Evolutionary conservation across 2,888 invertebrate genomes (phyloP).

Genomic region (Acrobeloides nanus): DNA sequence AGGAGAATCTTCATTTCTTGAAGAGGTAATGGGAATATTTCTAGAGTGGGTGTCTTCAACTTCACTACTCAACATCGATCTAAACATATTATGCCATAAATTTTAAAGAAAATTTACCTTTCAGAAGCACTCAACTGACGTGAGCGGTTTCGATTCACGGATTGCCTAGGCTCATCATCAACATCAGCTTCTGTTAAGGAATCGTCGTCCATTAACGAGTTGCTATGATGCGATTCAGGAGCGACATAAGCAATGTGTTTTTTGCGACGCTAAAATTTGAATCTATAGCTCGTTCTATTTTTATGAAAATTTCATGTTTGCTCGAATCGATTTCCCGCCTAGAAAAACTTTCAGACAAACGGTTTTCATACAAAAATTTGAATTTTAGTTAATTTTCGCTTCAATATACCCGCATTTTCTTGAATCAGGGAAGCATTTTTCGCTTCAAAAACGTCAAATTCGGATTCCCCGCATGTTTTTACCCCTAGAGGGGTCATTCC

Average conservation of each 20-base stretch:
- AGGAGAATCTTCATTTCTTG: too few relatives aligned
- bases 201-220: slow-evolving; percentile 50
- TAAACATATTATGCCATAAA: background rate
- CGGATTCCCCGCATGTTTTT: too few relatives aligned
- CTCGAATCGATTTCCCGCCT: too few relatives aligned
- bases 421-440: too few relatives aligned
- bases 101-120: slow-evolving; percentile 1
- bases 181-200: slow-evolving; percentile 30
- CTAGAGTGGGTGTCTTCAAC: slow-evolving; percentile 1
- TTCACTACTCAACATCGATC: slow-evolving; percentile 10
- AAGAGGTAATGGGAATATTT: too few relatives aligned
- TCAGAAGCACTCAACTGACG: slow-evolving; percentile 9
- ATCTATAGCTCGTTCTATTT: slow-evolving; percentile 1
- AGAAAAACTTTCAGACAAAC: too few relatives aligned
- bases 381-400: too few relatives aligned
- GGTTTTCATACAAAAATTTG: too few relatives aligned
- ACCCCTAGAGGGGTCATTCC: too few relatives aligned
- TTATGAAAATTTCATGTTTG: background rate
- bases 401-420: too few relatives aligned
- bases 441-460: too few relatives aligned
- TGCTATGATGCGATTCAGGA: slow-evolving; percentile 52
- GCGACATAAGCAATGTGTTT: slow-evolving; percentile 54
- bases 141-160: too few relatives aligned
- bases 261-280: slow-evolving; percentile 35
- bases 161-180: slow-evolving; percentile 15